Evolutionary conservation across 2,888 invertebrate species (phyloP), one percentile per base, ranked within the genome.

Genomic region (Phyllotreta cruciferae): DNA sequence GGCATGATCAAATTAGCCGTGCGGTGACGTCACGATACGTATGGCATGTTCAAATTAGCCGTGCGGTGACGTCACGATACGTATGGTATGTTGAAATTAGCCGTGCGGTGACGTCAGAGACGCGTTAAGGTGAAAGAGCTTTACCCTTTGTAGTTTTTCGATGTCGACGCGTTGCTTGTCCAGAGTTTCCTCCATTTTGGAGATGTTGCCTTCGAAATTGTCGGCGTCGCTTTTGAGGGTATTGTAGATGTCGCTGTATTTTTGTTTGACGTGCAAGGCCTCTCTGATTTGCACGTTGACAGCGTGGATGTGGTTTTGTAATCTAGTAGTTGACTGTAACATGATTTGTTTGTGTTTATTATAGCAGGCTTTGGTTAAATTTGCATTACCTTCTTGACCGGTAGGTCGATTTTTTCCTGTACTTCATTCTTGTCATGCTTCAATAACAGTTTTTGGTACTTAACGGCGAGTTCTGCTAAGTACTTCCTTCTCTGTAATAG

Each of bases 271-370:
- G 68, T 92, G 87, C 71, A 90, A 88, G 0, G 92, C 92, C 79
- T 93, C 93, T 75, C 91, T 88, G 84, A 90, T 89, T 82, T 93
- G 92, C 37, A 93, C 89, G 58, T 91, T 86, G 0, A 92, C 87
- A 64, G 90, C 88, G 75, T 93, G 92, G 63, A 93, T 89, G 77
- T 90, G 90, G 76, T 93, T 93, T 79, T 93, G 93, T 69, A 93
- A 79, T 70, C 88, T 88, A 4, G 89, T 86, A 0, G 87, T 85
- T 24, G 86, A 82, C 89, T 89, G 76, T 13, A n/a, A 52, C 24
- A 10, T 52, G 11, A 37, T 14, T 13, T 56, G 56, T 44, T n/a
- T 58, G n/a, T n/a, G n/a, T n/a, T n/a, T n/a, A n/a, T n/a, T n/a
- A n/a, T n/a, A 42, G 14, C 9, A 41, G 55, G 49, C 10, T 39